Percentiles rank a stretch among this genome's conserved stretches.
These are phyloP conservation scores for Propithecus deckenii DNA, from an alignment of 2,797 vertebrate species.

Conservation along the genomic window DNA sequence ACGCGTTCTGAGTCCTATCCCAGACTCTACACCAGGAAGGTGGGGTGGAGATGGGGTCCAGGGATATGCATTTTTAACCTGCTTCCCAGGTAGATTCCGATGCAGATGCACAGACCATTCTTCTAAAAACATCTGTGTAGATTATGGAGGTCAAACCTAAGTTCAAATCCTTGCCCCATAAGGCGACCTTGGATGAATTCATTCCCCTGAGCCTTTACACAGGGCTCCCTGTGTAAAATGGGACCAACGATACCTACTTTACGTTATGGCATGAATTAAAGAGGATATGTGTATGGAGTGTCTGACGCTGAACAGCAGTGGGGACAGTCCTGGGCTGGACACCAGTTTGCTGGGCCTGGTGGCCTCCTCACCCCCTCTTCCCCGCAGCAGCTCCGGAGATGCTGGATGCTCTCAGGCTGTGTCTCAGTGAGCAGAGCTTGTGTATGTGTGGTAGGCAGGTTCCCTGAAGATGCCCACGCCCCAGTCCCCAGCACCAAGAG, in stretches of 20 bases:
- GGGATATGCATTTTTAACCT: background rate
- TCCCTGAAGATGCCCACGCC: background rate
- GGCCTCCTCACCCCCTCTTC: background rate
- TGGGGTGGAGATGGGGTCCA: background rate
- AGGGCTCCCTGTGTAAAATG: background rate
- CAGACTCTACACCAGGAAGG: background rate
- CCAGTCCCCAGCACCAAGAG: background rate
- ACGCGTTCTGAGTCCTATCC: background rate
- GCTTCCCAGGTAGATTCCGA: background rate
- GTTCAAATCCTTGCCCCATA: background rate
- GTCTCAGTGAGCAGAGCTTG: background rate
- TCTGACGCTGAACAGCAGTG: background rate
- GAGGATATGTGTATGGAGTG: background rate
- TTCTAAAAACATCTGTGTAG: background rate
- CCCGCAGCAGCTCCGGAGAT: background rate
- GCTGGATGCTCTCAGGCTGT: background rate
- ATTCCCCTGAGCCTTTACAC: background rate
- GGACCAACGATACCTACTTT: background rate
- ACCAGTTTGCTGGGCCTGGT: background rate
- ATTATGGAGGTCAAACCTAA: background rate
- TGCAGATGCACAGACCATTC: background rate
- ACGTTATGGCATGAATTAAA: background rate
- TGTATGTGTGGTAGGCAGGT: background rate
- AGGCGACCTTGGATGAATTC: background rate
- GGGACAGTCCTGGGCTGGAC: background rate